These are phyloP conservation scores for Drosophila borealis DNA, from an alignment of 2,888 invertebrate genomes.

Conservation along the genomic window DNA sequence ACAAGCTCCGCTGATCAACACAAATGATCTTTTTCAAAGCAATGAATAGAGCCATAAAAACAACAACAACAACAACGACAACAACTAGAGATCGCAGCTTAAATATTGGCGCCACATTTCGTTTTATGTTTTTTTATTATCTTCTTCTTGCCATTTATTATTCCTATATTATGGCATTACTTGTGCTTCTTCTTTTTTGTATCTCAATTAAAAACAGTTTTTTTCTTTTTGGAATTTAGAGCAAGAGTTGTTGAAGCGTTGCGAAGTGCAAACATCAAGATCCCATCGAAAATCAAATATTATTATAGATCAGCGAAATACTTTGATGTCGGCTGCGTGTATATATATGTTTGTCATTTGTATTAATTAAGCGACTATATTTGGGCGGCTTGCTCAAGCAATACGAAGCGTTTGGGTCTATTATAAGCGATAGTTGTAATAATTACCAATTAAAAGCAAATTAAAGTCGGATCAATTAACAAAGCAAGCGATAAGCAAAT, in stretches of 20 bases:
- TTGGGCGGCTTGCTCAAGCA: not conserved
- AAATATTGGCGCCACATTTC: conserved; percentile 61
- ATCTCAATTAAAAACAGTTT: conserved; percentile 42
- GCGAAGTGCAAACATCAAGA: conserved; percentile 8
- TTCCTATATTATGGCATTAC: conserved; percentile 31
- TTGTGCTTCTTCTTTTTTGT: conserved; percentile 21
- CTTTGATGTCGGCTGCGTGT: conserved; percentile 20
- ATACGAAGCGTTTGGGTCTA: not conserved
- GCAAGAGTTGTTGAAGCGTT: conserved; percentile 26
- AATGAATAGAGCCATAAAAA: conserved; percentile 47
- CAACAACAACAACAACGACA: conserved; percentile 22
- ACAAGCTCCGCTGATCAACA: not conserved
- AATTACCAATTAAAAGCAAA: no score
- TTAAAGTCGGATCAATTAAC: no score
- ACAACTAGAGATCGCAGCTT: conserved; percentile 31
- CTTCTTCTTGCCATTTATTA: conserved; percentile 30
- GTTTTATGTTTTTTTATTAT: conserved; percentile 29
- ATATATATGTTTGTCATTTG: conserved; percentile 14
- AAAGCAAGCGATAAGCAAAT: no score
- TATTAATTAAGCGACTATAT: conserved; percentile 29
- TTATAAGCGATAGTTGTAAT: no score
- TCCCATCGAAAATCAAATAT: conserved; percentile 17
- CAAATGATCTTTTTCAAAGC: conserved; percentile 39
- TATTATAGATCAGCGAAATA: conserved; percentile 7
- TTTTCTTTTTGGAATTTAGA: conserved; percentile 33